A percentile compares a stretch with the other conserved stretches of the same genome.
These are phyloP conservation scores for Gobio gobio DNA, from an alignment of 2,113 vertebrate species.

Conservation along the genomic window DNA sequence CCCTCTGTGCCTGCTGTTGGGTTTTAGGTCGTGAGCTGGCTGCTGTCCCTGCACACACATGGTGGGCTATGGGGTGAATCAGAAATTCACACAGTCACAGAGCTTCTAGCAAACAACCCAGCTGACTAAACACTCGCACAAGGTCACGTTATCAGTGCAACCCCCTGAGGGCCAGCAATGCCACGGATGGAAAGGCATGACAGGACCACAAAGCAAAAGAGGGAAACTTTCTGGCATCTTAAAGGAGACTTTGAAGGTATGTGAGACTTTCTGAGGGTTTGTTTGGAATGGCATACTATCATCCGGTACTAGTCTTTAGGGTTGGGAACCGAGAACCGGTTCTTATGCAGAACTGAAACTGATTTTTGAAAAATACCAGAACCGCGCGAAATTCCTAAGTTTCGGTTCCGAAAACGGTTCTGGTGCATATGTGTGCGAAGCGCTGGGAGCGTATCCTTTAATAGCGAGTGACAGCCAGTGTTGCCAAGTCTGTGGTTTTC, in stretches of 20 bases:
- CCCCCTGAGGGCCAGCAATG: slow-evolving; percentile 41
- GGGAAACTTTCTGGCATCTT: slow-evolving; percentile 14
- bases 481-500: too few species aligned
- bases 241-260: not conserved
- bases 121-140: slow-evolving; percentile 14
- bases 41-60: slow-evolving; percentile 20
- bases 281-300: slow-evolving; percentile 30
- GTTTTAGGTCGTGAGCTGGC: slow-evolving; percentile 29
- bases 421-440: too few species aligned
- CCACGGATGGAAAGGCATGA: not conserved
- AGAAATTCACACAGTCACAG: slow-evolving; percentile 25
- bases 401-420: too few species aligned
- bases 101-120: slow-evolving; percentile 21
- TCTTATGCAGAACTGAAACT: too few species aligned
- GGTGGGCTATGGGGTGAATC: slow-evolving; percentile 16
- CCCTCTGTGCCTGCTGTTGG: slow-evolving; percentile 18
- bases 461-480: too few species aligned
- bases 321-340: too few species aligned
- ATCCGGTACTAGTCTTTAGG: not conserved
- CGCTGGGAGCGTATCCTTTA: too few species aligned
- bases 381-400: too few species aligned
- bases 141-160: not conserved
- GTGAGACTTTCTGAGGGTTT: slow-evolving; percentile 27
- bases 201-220: slow-evolving; percentile 2
- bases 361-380: too few species aligned